Evolutionary conservation across 2,888 invertebrate genomes (phyloP).

Genomic region (Nemotelus nigrinus): DNA sequence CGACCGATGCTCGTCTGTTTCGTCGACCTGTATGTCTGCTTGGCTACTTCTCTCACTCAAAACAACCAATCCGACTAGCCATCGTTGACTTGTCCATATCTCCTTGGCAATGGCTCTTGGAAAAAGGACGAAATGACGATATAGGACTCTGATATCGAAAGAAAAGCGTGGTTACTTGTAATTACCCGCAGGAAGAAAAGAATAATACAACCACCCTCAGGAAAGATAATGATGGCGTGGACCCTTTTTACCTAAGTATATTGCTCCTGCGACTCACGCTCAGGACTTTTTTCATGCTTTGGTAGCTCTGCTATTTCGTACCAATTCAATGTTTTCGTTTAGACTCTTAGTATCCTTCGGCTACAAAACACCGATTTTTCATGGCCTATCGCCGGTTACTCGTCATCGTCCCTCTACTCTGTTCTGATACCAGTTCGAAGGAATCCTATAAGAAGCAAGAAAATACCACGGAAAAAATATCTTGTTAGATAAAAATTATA

Average conservation of each 20-base stretch:
- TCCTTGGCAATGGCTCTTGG: slow-evolving; percentile 23
- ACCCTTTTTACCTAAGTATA: slow-evolving; percentile 38
- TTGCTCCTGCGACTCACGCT: slow-evolving; percentile 16
- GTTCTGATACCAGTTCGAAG: neutral
- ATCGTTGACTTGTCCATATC: slow-evolving; percentile 11
- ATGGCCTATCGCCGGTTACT: slow-evolving; percentile 8
- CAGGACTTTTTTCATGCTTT: slow-evolving; percentile 12
- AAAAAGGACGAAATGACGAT: slow-evolving; percentile 3
- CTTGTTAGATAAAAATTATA: slow-evolving; percentile 20
- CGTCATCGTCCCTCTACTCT: neutral
- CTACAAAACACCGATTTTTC: slow-evolving; percentile 26
- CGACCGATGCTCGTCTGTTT: neutral
- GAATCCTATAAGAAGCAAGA: neutral
- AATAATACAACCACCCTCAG: slow-evolving; percentile 30
- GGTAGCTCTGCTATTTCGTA: neutral
- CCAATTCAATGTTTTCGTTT: slow-evolving; percentile 20
- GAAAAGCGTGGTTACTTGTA: slow-evolving; percentile 42
- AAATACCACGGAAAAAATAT: slow-evolving; percentile 1
- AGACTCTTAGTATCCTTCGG: slow-evolving; percentile 18
- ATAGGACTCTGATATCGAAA: slow-evolving; percentile 6
- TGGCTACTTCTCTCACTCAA: neutral
- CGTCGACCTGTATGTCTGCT: too few relatives aligned
- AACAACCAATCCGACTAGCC: neutral
- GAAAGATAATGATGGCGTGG: slow-evolving; percentile 27
- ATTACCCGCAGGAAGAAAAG: slow-evolving; percentile 41